Percentiles rank a stretch among this genome's conserved stretches.
Conservation (phyloP, 1,140 invertebrate species). For the Zaprionus vittiger region DNA sequence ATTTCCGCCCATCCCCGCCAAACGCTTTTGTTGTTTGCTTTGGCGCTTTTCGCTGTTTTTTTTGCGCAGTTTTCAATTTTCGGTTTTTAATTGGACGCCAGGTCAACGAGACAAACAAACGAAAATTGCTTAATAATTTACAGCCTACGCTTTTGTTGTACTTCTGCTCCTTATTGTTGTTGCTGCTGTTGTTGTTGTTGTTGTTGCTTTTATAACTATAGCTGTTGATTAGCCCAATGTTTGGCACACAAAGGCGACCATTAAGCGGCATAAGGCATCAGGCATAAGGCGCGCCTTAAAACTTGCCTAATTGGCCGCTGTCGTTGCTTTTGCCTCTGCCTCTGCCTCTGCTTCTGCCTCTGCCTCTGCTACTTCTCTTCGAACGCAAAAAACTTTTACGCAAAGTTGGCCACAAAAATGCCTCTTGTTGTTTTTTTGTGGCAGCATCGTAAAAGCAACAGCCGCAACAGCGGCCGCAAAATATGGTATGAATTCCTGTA, state of each 20-base stretch:
- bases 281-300: conserved; percentile 43
- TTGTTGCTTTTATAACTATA: conserved; percentile 13
- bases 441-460: conserved; percentile 33
- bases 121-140: conserved; percentile 65
- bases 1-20: neutral
- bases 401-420: conserved; percentile 45
- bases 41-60: conserved; percentile 5
- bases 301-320: conserved; percentile 64
- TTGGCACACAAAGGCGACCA: conserved; percentile 45
- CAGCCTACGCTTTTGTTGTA: conserved; percentile 20
- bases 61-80: conserved; percentile 48
- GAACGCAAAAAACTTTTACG: conserved; percentile 36
- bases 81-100: conserved; percentile 65
- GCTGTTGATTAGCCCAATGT: conserved; percentile 62
- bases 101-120: conserved; percentile 56
- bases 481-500: conserved; percentile 1
- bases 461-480: neutral
- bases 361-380: neutral
- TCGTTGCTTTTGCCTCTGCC: neutral
- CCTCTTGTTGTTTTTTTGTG: conserved; percentile 25
- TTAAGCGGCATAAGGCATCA: conserved; percentile 37
- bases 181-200: neutral
- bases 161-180: neutral
- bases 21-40: conserved; percentile 15
- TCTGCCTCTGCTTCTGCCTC: neutral